Conservation (phyloP, 2,888 invertebrate genomes). For the Bruchidius siliquastri region DNA sequence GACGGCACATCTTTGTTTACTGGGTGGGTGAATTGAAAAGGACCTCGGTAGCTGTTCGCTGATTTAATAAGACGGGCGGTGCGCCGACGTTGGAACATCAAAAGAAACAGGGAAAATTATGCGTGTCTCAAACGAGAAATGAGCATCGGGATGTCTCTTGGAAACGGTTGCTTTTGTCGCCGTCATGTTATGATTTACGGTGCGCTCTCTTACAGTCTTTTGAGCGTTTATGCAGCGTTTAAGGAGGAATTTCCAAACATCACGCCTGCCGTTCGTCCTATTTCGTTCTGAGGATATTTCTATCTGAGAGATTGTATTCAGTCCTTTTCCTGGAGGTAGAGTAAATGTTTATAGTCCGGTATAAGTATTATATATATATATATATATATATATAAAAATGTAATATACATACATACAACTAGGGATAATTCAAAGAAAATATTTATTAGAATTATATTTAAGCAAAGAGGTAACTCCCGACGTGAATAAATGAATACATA, state of each 20-base stretch:
- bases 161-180: neutral
- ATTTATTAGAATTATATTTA: too few species aligned
- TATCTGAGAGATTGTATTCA: neutral
- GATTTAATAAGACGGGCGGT: neutral
- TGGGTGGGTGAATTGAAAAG: neutral
- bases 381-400: too few species aligned
- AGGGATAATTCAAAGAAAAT: too few species aligned
- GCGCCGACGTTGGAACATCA: neutral
- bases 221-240: neutral
- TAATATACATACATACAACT: too few species aligned
- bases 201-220: neutral
- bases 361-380: too few species aligned
- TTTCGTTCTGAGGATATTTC: neutral
- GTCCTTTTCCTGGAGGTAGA: neutral
- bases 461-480: too few species aligned
- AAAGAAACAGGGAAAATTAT: neutral
- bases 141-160: neutral
- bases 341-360: too few species aligned
- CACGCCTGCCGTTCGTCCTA: neutral
- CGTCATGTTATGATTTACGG: neutral
- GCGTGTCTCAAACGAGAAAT: neutral
- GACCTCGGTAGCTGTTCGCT: neutral
- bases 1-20: neutral
- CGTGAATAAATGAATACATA: too few species aligned
- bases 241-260: neutral